These are phyloP conservation scores for Australoheros scitulus DNA, from an alignment of 2,113 vertebrate genomes.

Conservation along the genomic window DNA sequence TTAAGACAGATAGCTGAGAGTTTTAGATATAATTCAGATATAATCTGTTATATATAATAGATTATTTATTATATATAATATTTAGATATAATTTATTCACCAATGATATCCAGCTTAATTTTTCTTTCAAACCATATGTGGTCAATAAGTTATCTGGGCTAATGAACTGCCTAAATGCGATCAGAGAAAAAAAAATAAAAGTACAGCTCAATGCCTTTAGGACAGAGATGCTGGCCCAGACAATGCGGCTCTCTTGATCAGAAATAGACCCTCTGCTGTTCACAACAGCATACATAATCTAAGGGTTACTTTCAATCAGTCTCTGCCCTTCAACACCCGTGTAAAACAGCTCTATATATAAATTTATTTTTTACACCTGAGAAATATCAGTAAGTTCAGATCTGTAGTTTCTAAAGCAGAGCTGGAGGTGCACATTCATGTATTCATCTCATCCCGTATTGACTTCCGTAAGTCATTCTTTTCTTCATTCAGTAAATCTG, in stretches of 20 bases:
- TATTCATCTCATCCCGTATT: background rate
- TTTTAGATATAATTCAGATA: background rate
- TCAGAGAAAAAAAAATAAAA: background rate
- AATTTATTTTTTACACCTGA: background rate
- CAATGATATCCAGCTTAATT: background rate
- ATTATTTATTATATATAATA: too few species aligned
- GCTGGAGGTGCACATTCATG: background rate
- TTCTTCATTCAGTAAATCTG: too few species aligned
- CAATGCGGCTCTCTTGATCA: background rate
- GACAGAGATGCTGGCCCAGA: accelerated
- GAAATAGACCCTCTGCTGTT: background rate
- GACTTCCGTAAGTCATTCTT: background rate
- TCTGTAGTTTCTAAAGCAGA: background rate
- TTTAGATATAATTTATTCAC: background rate
- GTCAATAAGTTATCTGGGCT: background rate
- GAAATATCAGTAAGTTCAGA: background rate
- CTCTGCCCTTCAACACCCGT: background rate
- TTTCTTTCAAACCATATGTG: background rate
- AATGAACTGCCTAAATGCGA: background rate
- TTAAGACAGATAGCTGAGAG: background rate
- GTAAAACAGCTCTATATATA: background rate
- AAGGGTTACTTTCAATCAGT: background rate
- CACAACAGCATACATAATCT: background rate
- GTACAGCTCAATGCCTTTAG: background rate
- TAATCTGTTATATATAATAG: too few species aligned